Percentiles rank a stretch among this genome's conserved stretches.
These are phyloP conservation scores for Nothoprocta perdicaria DNA, from an alignment of 2,113 vertebrate genomes.

Conservation along the genomic window DNA sequence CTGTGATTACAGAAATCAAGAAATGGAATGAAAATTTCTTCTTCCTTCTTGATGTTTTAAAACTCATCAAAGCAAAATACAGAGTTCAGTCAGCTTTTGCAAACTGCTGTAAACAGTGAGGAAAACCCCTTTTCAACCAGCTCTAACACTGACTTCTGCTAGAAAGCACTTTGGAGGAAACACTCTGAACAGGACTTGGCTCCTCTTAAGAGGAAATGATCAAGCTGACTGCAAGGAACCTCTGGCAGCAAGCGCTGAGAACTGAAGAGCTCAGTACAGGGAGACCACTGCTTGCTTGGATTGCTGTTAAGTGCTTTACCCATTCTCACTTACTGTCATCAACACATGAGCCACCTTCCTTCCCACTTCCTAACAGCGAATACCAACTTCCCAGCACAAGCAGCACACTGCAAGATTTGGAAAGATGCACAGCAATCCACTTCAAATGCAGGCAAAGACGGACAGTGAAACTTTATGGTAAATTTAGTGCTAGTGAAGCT, in stretches of 20 bases:
- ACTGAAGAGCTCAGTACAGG: not conserved
- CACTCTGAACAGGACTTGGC: not conserved
- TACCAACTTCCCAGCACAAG: not conserved
- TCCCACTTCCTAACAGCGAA: slow-evolving; percentile 18
- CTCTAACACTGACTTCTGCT: not conserved
- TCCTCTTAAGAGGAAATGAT: not conserved
- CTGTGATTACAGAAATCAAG: not conserved
- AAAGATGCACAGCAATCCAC: not conserved
- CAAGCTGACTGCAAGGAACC: not conserved
- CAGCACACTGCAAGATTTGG: not conserved
- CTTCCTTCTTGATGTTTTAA: not conserved
- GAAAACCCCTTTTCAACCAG: not conserved
- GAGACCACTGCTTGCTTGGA: not conserved
- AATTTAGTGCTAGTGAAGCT: not conserved
- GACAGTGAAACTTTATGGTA: not conserved
- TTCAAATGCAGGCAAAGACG: not conserved
- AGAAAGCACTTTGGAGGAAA: not conserved
- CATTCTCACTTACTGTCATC: not conserved
- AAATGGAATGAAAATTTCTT: not conserved
- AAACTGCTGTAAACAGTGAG: not conserved
- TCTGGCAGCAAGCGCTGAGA: not conserved
- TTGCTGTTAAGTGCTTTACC: not conserved
- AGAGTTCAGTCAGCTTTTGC: not conserved
- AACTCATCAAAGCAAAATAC: not conserved
- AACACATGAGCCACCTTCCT: not conserved